Conservation (phyloP, 2,888 invertebrate genomes). For the Pterostichus niger region DNA sequence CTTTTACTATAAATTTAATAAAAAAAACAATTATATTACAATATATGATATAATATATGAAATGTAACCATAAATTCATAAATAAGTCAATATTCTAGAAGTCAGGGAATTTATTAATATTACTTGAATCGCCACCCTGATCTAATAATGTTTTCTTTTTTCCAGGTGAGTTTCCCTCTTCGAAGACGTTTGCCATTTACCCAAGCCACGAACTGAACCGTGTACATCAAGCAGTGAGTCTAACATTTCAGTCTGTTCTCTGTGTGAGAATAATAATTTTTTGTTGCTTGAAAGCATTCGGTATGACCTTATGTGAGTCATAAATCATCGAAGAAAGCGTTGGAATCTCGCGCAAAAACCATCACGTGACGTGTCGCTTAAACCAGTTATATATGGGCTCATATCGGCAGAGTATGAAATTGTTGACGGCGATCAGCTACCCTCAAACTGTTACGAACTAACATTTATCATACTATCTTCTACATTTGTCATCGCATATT, state of each 20-base stretch:
- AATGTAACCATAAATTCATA: too few species aligned
- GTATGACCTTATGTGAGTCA: constrained; percentile 65
- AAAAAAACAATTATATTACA: too few species aligned
- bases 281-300: constrained; percentile 44
- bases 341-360: constrained; percentile 64
- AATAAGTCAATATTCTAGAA: too few species aligned
- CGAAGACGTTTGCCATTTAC: not conserved
- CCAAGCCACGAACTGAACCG: not conserved
- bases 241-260: not conserved
- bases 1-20: too few species aligned
- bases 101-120: too few species aligned
- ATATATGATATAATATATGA: too few species aligned
- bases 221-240: constrained; percentile 15
- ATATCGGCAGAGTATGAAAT: constrained; percentile 18
- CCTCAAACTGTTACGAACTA: not conserved
- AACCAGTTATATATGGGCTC: constrained; percentile 62
- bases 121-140: too few species aligned
- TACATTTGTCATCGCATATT: too few species aligned
- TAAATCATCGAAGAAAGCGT: constrained; percentile 60
- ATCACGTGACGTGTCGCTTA: constrained; percentile 57
- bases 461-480: too few species aligned
- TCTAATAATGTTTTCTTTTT: constrained; percentile 1
- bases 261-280: constrained; percentile 61
- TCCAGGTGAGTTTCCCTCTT: constrained; percentile 1
- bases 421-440: not conserved